These are phyloP conservation scores for Scomber scombrus DNA, from an alignment of 2,113 vertebrate species.

Conservation along the genomic window DNA sequence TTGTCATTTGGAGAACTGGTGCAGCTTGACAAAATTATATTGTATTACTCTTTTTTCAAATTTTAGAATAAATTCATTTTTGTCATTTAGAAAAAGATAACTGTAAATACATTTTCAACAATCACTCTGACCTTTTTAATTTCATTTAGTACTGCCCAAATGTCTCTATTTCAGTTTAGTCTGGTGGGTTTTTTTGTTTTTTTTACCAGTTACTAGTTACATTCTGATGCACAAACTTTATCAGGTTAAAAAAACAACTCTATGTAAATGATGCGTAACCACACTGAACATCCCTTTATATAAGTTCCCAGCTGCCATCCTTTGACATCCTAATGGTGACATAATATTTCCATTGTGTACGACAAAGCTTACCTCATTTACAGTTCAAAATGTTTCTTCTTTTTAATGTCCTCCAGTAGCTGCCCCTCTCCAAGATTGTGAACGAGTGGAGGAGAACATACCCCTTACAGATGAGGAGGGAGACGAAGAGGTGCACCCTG, in stretches of 20 bases:
- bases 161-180: too few species aligned
- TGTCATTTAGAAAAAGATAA: too few species aligned
- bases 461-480: conserved; percentile 44
- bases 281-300: not conserved
- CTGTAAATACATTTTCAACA: too few species aligned
- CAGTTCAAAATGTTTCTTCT: not conserved
- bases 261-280: not conserved
- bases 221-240: too few species aligned
- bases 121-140: too few species aligned
- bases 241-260: not conserved
- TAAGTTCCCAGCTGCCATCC: not conserved
- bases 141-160: too few species aligned
- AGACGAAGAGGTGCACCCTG: conserved; percentile 52
- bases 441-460: conserved; percentile 65
- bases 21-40: too few species aligned
- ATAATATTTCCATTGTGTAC: not conserved
- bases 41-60: too few species aligned
- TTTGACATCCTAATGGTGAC: not conserved
- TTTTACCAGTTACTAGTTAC: too few species aligned
- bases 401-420: conserved; percentile 55
- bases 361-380: not conserved
- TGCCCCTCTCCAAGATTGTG: conserved; percentile 75
- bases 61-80: too few species aligned
- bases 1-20: too few species aligned
- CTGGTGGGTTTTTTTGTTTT: too few species aligned